Conservation (phyloP, 92 coral and sea anemone genomes). For the Heteractis magnifica region DNA sequence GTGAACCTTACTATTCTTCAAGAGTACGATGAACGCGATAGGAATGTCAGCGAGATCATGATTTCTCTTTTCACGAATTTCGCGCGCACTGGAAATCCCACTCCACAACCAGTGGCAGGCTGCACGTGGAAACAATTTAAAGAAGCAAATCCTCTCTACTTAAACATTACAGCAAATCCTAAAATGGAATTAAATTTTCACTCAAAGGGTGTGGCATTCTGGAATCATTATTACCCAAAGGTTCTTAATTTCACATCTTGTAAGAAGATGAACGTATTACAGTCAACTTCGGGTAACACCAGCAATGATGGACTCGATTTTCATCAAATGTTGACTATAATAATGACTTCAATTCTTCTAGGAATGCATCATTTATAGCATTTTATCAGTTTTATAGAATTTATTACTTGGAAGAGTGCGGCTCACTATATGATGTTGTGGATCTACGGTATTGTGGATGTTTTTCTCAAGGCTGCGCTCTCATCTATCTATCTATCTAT, state of each 20-base stretch:
- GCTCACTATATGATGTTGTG: not conserved
- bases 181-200: slow-evolving; percentile 51
- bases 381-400: not conserved
- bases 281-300: slow-evolving; percentile 19
- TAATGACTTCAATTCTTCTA: not conserved
- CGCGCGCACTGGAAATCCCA: slow-evolving; percentile 80
- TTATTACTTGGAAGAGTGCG: not conserved
- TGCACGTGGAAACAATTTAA: slow-evolving; percentile 59
- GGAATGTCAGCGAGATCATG: slow-evolving; percentile 62
- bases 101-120: slow-evolving; percentile 53
- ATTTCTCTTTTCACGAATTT: slow-evolving; percentile 72
- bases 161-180: slow-evolving; percentile 53
- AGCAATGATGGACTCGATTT: not conserved
- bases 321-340: not conserved
- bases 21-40: slow-evolving; percentile 58
- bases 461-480: too few species aligned
- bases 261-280: slow-evolving; percentile 3
- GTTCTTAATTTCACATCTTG: slow-evolving; percentile 30
- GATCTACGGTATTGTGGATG: too few species aligned
- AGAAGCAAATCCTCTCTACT: slow-evolving; percentile 39
- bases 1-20: slow-evolving; percentile 60
- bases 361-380: slow-evolving; percentile 18
- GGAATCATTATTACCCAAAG: slow-evolving; percentile 76
- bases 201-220: slow-evolving; percentile 71
- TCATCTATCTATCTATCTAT: too few species aligned